These are phyloP conservation scores for Podarcis raffonei DNA, from an alignment of 2,113 vertebrate species.

Conservation along the genomic window DNA sequence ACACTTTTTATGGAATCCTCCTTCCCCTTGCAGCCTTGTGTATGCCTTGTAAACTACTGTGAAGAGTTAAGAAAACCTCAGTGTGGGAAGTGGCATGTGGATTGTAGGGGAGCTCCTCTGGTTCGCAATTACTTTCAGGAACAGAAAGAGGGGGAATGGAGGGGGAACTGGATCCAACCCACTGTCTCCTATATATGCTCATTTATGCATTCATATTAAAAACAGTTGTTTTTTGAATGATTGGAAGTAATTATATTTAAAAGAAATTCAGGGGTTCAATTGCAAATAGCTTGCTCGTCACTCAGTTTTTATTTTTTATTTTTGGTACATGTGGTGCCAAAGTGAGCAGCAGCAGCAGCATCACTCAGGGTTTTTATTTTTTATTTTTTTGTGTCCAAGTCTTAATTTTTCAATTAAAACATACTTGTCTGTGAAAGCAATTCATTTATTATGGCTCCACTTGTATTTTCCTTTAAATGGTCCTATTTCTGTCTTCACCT, in stretches of 20 bases:
- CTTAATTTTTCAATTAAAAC: neutral
- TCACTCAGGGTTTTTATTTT: too few species aligned
- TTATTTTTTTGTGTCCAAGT: neutral
- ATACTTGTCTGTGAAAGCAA: neutral
- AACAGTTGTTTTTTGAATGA: neutral
- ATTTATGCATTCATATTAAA: neutral
- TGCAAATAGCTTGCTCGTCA: neutral
- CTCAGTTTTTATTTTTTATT: neutral
- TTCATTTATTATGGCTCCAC: neutral
- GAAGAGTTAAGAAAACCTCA: neutral
- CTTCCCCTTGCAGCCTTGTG: neutral
- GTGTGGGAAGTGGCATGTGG: neutral
- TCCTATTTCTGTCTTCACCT: conserved; percentile 21
- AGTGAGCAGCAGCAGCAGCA: too few species aligned
- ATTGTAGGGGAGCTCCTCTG: neutral
- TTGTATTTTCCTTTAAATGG: conserved; percentile 19
- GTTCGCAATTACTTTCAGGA: neutral
- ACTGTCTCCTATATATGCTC: too few species aligned
- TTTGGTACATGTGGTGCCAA: neutral
- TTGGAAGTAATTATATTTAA: neutral
- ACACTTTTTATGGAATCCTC: neutral
- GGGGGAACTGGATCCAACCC: neutral
- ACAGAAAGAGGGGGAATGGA: neutral
- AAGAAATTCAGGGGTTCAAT: neutral
- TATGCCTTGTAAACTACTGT: neutral